phyloP scores from a whole-genome alignment of 1,140 invertebrate species.

The Batillaria attramentaria region DNA sequence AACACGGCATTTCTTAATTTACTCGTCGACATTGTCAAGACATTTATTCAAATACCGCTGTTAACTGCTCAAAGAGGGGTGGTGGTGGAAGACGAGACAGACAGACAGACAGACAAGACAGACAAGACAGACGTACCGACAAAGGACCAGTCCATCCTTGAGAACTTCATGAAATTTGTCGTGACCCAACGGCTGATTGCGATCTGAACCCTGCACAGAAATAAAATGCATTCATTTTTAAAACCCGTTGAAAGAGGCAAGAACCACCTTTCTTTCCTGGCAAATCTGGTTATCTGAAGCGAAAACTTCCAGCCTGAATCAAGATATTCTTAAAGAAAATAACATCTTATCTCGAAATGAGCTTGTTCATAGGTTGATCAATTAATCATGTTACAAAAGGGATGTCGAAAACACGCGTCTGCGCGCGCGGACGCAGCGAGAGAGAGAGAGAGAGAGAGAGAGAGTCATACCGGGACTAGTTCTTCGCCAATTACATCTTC shows the following conservation, averaged over 20 bases:
- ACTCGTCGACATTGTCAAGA: not conserved
- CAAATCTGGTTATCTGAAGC: no score
- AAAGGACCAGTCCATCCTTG: slow-evolving; percentile 88
- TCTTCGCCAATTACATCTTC: slow-evolving; percentile 43
- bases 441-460: no score
- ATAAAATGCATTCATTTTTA: not conserved
- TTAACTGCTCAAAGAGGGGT: not conserved
- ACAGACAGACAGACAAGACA: not conserved
- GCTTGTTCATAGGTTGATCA: no score
- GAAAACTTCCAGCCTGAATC: not conserved
- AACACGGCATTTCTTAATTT: not conserved
- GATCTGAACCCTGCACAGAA: slow-evolving; percentile 41
- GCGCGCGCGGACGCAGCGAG: no score
- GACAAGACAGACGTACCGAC: slow-evolving; percentile 74
- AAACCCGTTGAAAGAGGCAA: not conserved
- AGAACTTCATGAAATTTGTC: slow-evolving; percentile 70
- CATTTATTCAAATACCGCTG: not conserved
- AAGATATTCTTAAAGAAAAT: not conserved
- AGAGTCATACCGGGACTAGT: slow-evolving; percentile 36
- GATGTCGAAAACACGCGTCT: no score
- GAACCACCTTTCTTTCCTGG: not conserved
- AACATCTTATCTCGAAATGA: no score
- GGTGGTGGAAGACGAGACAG: not conserved
- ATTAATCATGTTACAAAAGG: no score
- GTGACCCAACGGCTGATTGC: slow-evolving; percentile 40